Evolutionary conservation across 2,113 vertebrate genomes (phyloP).

Genomic region (Eolophus roseicapilla): DNA sequence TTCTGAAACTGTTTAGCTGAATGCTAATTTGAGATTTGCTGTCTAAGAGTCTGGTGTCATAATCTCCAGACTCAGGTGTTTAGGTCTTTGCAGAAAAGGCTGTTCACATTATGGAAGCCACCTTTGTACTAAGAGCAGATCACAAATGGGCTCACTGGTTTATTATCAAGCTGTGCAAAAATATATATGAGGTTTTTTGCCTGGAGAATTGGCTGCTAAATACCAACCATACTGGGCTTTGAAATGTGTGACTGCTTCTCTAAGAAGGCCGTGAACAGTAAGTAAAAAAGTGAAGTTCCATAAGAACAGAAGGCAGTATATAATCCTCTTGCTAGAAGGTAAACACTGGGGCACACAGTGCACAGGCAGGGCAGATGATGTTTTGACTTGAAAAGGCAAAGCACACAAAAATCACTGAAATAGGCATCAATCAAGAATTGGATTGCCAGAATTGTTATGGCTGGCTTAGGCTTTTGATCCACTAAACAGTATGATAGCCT

Average conservation of each 20-base stretch:
- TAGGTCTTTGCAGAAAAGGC: neutral
- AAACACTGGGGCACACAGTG: neutral
- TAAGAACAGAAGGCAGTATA: neutral
- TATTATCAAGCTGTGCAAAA: neutral
- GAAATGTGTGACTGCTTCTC: neutral
- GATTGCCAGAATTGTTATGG: neutral
- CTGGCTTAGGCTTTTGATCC: neutral
- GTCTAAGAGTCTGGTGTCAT: neutral
- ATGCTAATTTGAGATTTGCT: neutral
- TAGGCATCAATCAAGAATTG: neutral
- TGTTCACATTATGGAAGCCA: neutral
- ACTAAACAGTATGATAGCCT: neutral
- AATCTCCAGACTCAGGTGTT: neutral
- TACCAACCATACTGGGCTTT: neutral
- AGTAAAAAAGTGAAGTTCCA: neutral
- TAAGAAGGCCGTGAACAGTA: neutral
- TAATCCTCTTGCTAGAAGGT: neutral
- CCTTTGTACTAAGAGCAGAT: neutral
- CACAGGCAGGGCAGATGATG: neutral
- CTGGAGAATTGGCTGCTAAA: neutral
- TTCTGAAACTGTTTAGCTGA: neutral
- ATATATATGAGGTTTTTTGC: neutral
- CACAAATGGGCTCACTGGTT: neutral
- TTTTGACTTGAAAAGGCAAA: neutral
- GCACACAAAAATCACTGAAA: neutral